phyloP scores from a whole-genome alignment of 2,888 invertebrate species.

The Drosophila niveifrons region DNA sequence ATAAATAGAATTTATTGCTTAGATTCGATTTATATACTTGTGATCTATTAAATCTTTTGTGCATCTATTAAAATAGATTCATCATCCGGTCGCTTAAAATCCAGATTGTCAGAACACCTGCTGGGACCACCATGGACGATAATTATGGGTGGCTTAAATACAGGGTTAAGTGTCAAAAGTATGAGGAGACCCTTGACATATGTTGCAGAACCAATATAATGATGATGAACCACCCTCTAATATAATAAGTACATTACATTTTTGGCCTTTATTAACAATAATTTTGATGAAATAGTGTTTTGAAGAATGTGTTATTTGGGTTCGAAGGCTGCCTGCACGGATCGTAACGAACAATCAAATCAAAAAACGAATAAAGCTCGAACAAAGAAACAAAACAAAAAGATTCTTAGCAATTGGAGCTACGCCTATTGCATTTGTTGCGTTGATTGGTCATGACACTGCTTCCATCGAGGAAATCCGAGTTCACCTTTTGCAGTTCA shows the following conservation, averaged over 20 bases:
- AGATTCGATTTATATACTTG: too few relatives aligned
- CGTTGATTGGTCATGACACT: conserved; percentile 20
- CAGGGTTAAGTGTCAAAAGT: conserved; percentile 77
- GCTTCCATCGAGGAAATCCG: conserved; percentile 48
- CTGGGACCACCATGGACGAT: conserved; percentile 41
- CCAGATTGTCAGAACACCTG: conserved; percentile 45
- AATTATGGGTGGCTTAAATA: conserved; percentile 60
- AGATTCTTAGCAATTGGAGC: conserved; percentile 28
- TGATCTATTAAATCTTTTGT: too few relatives aligned
- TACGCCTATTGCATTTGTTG: conserved; percentile 45
- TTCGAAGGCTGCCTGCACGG: not conserved
- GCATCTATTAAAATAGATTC: not conserved
- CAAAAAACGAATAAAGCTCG: conserved; percentile 15
- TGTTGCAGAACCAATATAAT: conserved; percentile 61
- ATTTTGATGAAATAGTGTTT: conserved; percentile 37
- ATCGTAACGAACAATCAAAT: conserved; percentile 29
- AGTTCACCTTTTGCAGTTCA: conserved; percentile 74
- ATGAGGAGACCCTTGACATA: conserved; percentile 59
- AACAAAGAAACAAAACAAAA: conserved; percentile 12
- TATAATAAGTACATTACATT: conserved; percentile 2
- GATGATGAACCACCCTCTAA: conserved; percentile 60
- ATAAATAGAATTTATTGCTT: too few relatives aligned
- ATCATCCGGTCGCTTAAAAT: not conserved
- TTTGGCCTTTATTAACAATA: conserved; percentile 34
- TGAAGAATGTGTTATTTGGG: not conserved